phyloP scores from a whole-genome alignment of 1,140 invertebrate genomes.

The Plodia interpunctella region DNA sequence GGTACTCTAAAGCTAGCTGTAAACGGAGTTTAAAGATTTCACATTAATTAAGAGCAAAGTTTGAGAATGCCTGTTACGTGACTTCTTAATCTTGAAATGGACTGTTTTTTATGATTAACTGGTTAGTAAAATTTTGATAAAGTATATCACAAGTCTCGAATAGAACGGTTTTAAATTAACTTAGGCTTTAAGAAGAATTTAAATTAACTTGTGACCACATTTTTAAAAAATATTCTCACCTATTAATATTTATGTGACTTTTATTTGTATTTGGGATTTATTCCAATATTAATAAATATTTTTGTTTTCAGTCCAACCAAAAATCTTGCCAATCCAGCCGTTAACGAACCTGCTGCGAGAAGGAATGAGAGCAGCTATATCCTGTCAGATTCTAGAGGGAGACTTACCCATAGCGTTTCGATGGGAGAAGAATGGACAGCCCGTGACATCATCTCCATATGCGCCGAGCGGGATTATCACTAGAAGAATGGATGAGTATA shows the following conservation, averaged over 20 bases:
- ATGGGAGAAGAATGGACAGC: conserved; percentile 89
- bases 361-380: conserved; percentile 94
- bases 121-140: no score
- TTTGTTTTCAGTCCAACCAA: conserved; percentile 85
- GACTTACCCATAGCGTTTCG: conserved; percentile 94
- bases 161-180: no score
- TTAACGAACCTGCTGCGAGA: conserved; percentile 88
- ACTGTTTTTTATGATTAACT: not conserved
- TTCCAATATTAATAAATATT: no score
- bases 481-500: conserved; percentile 89
- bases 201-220: no score
- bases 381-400: conserved; percentile 95
- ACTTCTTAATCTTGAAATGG: conserved; percentile 11
- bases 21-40: conserved; percentile 24
- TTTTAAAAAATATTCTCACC: no score
- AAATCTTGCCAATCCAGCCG: conserved; percentile 91
- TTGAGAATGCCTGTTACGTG: not conserved
- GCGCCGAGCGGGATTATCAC: conserved; percentile 78
- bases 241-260: no score
- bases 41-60: conserved; percentile 33
- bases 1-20: conserved; percentile 19
- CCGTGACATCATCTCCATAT: conserved; percentile 73
- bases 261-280: no score
- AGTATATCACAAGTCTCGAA: no score
- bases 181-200: no score